Base-by-base conservation (phyloP, 2,888 invertebrate genomes). In the Cartodere bifasciata region DNA sequence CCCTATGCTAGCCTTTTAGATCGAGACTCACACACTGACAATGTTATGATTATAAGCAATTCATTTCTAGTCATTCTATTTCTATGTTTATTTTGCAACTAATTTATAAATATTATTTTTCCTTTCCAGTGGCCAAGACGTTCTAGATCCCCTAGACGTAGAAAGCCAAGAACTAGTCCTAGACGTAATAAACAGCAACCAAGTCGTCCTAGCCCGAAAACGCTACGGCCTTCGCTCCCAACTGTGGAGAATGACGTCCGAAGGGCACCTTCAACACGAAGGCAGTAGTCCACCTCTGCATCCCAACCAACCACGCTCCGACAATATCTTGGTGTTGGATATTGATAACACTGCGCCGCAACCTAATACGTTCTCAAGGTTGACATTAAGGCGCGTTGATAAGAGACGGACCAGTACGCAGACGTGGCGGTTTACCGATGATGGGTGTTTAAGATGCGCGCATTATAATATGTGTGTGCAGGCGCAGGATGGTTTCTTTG, bases 211-310 rank as follows among this genome's bases (percentile, higher is more conserved):
- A 32, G 72, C 74, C 17, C 65, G 75, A 35, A 86, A 87, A 52
- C 73, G 75, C 40, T 67, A 68, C 1, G 77, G 76, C 1, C 70
- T 70, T 40, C 59, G 90, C 37, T 78, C 82, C 0, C 97, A 98
- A 58, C 62, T 97, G 28, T 98, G 97, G 97, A 70, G 92, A 16
- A 85, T 92, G 73, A 92, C 88, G 14, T 73, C 81, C 3, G 75
- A 75, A 46, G 88, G 88, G 1, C 82, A 87, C 59, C 64, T 98
- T 35, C 83, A 94, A 48, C 95, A 97, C 56, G 94, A 95, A 62
- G 95, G 95, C 35, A 81, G 77, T 43, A 75, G 75, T 4, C 76
- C 78, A 10, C 78, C 78, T 1, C 56, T 57, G 11, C 49, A 55
- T 37, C 58, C 59, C 0, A 48, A 51, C 21, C 54, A 58, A 28